These are phyloP conservation scores for Crematogaster levior DNA, from an alignment of 2,888 invertebrate species.

Conservation along the genomic window DNA sequence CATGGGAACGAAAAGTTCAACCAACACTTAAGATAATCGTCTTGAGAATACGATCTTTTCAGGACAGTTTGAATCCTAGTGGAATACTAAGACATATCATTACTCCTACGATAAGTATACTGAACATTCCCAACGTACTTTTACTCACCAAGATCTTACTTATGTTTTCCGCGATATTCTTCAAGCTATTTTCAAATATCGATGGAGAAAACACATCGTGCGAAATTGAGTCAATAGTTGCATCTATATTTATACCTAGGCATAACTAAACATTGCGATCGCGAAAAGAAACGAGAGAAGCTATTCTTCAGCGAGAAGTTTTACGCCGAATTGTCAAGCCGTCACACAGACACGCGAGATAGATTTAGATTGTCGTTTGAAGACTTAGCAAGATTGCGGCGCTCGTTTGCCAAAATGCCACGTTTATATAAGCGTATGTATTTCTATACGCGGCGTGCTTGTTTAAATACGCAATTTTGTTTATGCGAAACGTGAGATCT, in stretches of 20 bases:
- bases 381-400: slow-evolving; percentile 15
- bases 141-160: neutral
- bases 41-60: slow-evolving; percentile 15
- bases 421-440: slow-evolving; percentile 31
- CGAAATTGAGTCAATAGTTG: neutral
- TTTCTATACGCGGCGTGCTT: neutral
- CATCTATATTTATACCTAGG: neutral
- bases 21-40: neutral
- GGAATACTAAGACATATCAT: slow-evolving; percentile 13
- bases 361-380: slow-evolving; percentile 5
- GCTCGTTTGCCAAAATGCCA: slow-evolving; percentile 20
- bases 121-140: neutral
- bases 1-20: neutral
- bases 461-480: slow-evolving; percentile 11
- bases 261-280: neutral
- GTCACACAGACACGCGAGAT: neutral
- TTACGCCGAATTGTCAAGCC: slow-evolving; percentile 6
- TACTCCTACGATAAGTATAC: neutral
- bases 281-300: neutral
- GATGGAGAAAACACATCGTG: neutral
- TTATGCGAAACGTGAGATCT: slow-evolving; percentile 1
- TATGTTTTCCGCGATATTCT: neutral
- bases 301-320: slow-evolving; percentile 23
- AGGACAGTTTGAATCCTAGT: neutral
- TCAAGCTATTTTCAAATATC: neutral